Base-by-base conservation (phyloP, 2,888 invertebrate species). In the Latrodectus elegans region DNA sequence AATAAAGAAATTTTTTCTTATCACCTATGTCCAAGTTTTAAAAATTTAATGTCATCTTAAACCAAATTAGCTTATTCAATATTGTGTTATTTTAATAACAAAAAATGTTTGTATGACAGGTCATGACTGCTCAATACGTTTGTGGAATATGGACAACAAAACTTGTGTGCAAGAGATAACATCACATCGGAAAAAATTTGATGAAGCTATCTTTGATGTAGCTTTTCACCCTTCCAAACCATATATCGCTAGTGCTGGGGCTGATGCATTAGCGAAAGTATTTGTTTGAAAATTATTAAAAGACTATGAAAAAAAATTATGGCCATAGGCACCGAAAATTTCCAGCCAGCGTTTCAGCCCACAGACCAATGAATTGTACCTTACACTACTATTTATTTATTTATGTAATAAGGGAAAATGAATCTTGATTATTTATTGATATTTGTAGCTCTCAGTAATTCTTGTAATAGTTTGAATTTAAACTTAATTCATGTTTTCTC, bases 141-240 rank as follows among this genome's bases (percentile, higher is more conserved):
- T 94, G 90, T 94, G 94, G 94, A 93, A 94, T 91, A 92, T 94
- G 91, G 94, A 99, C 94, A 98, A 97, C 93, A 98, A 98, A 94
- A 97, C 98, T 89, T 99, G 99, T 94, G 97, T 99, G 91, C 99
- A 99, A 93, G 99, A 99, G 94, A 99, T 99, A 92, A 99, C 99
- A 81, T 98, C 99, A 91, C 99, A 99, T 94, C 96, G 99, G 92
- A 99, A 99, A 94, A 99, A 99, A 94, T 98, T 98, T 94, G 99
- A 99, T 93, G 99, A 99, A 94, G 97, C 98, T 92, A 99, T 99
- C 94, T 95, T 98, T 92, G 98, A 98, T 93, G 99, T 99, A 91
- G 99, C 99, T 91, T 99, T 99, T 95, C 99, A 99, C 94, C 98
- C 99, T 91, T 96, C 98, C 91, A 96, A 98, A 94, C 98, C 99